Conservation (phyloP, 2,113 vertebrate species). For the Puma concolor region DNA sequence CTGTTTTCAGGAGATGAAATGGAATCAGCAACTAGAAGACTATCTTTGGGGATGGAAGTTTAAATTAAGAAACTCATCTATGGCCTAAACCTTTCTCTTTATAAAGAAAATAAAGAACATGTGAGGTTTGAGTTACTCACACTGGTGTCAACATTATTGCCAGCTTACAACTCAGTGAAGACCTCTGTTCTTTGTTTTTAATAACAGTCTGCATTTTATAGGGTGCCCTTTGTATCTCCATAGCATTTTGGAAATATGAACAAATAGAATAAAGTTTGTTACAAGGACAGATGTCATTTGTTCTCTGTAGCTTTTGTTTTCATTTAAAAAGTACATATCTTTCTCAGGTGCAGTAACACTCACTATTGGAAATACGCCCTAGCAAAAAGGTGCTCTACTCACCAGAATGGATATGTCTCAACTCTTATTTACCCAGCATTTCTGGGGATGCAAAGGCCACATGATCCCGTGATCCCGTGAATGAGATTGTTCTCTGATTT, state of each 20-base stretch:
- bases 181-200: background rate
- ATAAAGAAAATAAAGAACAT: background rate
- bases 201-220: background rate
- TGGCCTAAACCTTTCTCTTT: background rate
- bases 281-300: background rate
- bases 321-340: background rate
- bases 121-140: background rate
- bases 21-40: background rate
- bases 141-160: background rate
- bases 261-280: background rate
- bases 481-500: background rate
- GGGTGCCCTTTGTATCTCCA: background rate
- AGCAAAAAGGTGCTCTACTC: background rate
- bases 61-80: conserved; percentile 34
- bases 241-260: background rate
- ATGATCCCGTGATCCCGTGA: background rate
- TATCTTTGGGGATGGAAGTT: background rate
- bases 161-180: background rate
- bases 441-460: background rate
- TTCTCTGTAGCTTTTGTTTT: conserved; percentile 24
- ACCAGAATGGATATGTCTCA: background rate
- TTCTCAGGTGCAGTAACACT: background rate
- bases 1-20: background rate
- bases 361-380: background rate
- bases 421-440: background rate